Base-by-base conservation (phyloP, 2,113 vertebrate genomes). In the Malurus melanocephalus region DNA sequence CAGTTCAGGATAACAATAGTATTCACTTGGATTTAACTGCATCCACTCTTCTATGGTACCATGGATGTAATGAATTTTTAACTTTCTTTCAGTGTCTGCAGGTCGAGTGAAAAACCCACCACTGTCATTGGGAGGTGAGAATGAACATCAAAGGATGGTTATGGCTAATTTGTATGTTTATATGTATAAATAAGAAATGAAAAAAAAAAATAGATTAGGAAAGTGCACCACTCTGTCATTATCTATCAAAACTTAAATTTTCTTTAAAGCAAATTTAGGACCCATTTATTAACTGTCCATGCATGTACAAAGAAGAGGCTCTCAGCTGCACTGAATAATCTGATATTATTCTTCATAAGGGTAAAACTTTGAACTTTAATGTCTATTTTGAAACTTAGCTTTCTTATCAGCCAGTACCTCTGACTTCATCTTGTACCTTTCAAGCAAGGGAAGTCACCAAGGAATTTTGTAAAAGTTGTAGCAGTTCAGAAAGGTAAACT, bases 401-500 rank as follows among this genome's bases (percentile, higher is more conserved):
- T 61, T 7, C 42, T 48, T 26, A 30, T 40, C 32, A 90, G 61
- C 21, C 26, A 43, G 0, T 33, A 33, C 10, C 28, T 69, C 74
- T 69, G 46, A 27, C 62, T 65, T 69, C 12, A 52, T 65, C 17
- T 51, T 55, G 19, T 1, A 53, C 62, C 10, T 73, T 73, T 43
- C 13, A 51, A 76, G 49, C 11, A 56, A 72, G 33, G 26, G 46
- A 83, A 65, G 77, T 68, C 77, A 65, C 26, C 3, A 20, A 52
- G 48, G 48, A 66, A 82, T 93, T 59, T 22, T 92, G 27, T 64
- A 59, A 52, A 90, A 90, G 51, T 79, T 69, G 51, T 8, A 68
- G 21, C 27, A 49, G 57, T 73, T 87, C 88, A 82, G 72, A 85
- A 87, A 93, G 83, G 62, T 85, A 93, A 93, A 93, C 52, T 18